These are phyloP conservation scores for Eulemur rubriventer DNA, from an alignment of 2,797 vertebrate species.

Conservation along the genomic window DNA sequence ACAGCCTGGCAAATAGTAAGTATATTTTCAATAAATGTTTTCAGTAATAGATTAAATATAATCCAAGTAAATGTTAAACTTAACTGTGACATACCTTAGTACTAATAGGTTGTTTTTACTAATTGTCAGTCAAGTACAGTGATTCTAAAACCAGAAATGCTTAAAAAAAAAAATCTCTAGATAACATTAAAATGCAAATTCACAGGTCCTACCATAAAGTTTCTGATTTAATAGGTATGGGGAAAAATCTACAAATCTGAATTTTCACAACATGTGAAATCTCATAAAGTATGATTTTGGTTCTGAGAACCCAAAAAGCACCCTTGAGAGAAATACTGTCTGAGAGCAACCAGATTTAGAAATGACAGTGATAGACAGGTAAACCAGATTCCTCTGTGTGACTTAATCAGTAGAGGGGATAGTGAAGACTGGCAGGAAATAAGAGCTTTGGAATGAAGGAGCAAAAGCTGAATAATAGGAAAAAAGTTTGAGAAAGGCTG, in stretches of 20 bases:
- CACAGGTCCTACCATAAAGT: accelerated
- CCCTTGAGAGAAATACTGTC: background rate
- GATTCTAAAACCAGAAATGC: background rate
- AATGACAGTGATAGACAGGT: background rate
- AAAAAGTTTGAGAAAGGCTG: background rate
- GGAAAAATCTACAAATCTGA: background rate
- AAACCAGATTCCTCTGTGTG: background rate
- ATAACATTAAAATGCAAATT: background rate
- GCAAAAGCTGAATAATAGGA: background rate
- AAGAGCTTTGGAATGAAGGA: background rate
- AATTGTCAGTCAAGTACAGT: background rate
- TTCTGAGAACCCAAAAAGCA: background rate
- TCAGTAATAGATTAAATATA: background rate
- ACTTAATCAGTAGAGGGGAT: background rate
- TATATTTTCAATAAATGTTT: background rate
- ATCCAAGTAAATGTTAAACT: background rate
- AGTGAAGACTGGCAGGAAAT: background rate
- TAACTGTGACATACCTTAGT: background rate
- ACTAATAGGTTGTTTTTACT: background rate
- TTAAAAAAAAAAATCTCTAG: background rate
- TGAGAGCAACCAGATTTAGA: background rate
- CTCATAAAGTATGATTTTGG: background rate
- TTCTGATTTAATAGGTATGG: background rate
- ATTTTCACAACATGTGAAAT: background rate
- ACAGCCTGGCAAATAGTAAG: background rate